A percentile compares a stretch with the other conserved stretches of the same genome.
Evolutionary conservation across 1,140 invertebrate species (phyloP).

Genomic region (Caenorhabditis brenneri): DNA sequence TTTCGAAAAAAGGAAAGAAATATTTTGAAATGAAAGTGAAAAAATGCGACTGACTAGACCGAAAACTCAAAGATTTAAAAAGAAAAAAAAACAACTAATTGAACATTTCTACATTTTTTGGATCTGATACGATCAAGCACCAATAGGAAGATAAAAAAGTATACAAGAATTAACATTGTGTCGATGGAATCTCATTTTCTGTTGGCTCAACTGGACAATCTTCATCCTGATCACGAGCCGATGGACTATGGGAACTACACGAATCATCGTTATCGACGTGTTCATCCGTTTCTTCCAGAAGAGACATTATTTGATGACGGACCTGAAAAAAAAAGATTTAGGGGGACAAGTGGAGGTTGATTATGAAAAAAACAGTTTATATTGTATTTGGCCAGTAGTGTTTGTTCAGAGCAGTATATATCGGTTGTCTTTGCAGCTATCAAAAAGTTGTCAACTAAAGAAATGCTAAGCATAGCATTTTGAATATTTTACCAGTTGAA

Average conservation of each 20-base stretch:
- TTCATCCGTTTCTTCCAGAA: slow-evolving; percentile 49
- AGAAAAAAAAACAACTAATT: neutral
- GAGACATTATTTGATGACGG: slow-evolving; percentile 42
- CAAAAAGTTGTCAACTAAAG: neutral
- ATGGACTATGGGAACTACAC: slow-evolving; percentile 19
- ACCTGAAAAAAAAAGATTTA: no score
- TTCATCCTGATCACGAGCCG: neutral
- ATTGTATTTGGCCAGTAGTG: no score
- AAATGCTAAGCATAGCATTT: no score
- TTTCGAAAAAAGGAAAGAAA: neutral
- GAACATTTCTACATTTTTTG: neutral
- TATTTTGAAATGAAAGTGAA: neutral
- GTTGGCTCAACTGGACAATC: neutral
- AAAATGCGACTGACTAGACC: slow-evolving; percentile 20
- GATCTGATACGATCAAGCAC: neutral
- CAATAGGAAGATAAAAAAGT: neutral
- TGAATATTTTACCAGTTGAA: no score
- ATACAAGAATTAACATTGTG: neutral
- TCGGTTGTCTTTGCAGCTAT: no score
- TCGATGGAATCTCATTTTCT: slow-evolving; percentile 13
- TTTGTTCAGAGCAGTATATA: no score
- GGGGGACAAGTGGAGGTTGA: no score
- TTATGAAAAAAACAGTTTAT: no score
- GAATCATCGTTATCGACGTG: slow-evolving; percentile 28
- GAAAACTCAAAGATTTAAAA: neutral